Percentiles rank a stretch among this genome's conserved stretches.
phyloP scores from a whole-genome alignment of 2,888 invertebrate genomes.

The Cephus sareptanus region DNA sequence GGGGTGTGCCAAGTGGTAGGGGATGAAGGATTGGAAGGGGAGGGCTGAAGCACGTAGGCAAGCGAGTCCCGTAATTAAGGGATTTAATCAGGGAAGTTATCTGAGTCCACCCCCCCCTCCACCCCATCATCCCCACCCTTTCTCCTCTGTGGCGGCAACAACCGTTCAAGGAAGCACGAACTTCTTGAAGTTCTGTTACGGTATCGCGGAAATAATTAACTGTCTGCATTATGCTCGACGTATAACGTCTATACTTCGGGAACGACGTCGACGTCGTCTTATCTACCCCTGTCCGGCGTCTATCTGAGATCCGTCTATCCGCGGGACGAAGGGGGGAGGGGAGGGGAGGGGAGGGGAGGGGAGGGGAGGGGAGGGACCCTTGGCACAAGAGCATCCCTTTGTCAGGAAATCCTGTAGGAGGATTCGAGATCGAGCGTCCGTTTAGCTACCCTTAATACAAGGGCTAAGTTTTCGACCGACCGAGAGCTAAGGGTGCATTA shows the following conservation, averaged over 20 bases:
- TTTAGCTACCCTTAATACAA: background rate
- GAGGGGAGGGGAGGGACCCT: background rate
- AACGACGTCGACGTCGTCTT: slow-evolving; percentile 20
- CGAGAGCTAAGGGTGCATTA: background rate
- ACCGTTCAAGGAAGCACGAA: slow-evolving; percentile 23
- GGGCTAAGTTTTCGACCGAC: background rate
- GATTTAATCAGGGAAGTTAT: slow-evolving; percentile 48
- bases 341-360: too few species aligned
- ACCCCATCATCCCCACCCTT: background rate
- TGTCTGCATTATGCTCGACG: slow-evolving; percentile 34
- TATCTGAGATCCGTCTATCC: background rate
- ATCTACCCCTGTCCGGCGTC: background rate
- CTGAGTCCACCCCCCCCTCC: slow-evolving; percentile 23
- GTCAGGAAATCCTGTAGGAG: slow-evolving; percentile 9
- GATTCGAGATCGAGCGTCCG: background rate
- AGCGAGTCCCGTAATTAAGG: slow-evolving; percentile 22
- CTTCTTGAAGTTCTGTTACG: slow-evolving; percentile 23
- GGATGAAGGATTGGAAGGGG: background rate
- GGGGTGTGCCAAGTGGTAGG: background rate
- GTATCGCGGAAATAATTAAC: slow-evolving; percentile 43
- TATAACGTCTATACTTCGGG: slow-evolving; percentile 14
- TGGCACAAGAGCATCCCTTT: slow-evolving; percentile 13
- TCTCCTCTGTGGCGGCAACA: slow-evolving; percentile 17
- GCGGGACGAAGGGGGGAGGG: too few species aligned
- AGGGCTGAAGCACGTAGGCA: background rate